Evolutionary conservation across 2,113 vertebrate genomes (phyloP).

Genomic region (Odontophorus gujanensis): DNA sequence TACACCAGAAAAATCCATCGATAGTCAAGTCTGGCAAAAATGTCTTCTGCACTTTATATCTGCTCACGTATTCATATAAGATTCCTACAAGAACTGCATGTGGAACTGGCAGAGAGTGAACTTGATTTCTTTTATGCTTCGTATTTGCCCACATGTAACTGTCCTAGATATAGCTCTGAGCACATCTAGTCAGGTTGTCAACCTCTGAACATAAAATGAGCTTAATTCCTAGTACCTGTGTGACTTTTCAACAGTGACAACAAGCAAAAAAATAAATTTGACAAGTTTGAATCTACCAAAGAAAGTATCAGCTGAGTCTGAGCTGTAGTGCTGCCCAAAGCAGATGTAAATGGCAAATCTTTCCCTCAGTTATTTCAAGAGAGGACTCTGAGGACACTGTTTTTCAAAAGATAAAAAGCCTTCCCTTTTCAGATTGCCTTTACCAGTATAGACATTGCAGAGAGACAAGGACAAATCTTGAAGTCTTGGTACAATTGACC

Average conservation of each 20-base stretch:
- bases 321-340: not conserved
- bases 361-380: not conserved
- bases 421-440: not conserved
- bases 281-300: not conserved
- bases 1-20: not conserved
- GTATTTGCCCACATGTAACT: not conserved
- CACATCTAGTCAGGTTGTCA: not conserved
- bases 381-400: not conserved
- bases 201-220: not conserved
- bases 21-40: not conserved
- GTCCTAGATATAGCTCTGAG: not conserved
- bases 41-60: not conserved
- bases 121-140: not conserved
- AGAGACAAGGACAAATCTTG: not conserved
- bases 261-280: not conserved
- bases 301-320: not conserved
- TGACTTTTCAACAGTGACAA: not conserved
- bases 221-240: not conserved
- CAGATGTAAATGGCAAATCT: not conserved
- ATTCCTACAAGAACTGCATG: not conserved
- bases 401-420: not conserved
- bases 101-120: fast-evolving
- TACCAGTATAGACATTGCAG: not conserved
- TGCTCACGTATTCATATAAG: too few species aligned
- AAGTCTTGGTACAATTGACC: not conserved